Evolutionary conservation across 2,113 vertebrate species (phyloP), one percentile per base, ranked within the genome.

Genomic region (Crocuta crocuta): DNA sequence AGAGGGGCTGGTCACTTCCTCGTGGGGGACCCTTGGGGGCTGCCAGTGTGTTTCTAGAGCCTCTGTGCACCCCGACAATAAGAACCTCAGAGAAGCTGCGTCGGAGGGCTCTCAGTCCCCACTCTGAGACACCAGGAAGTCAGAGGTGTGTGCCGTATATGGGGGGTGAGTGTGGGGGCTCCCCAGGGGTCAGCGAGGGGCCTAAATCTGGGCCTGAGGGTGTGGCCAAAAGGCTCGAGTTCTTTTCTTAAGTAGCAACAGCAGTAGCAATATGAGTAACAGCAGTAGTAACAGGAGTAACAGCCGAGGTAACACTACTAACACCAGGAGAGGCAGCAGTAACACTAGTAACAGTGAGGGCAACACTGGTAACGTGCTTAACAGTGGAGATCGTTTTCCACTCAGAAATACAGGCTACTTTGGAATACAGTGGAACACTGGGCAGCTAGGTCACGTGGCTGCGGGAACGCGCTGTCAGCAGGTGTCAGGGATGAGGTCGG

Each of bases 1-100:
- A 5, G 8, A 28, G 6, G 0, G 45, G 17, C 5, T 10, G 7
- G 1, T 24, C 17, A 1, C 31, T 13, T 33, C 10, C 7, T 48
- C 21, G 78, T 55, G 63, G 50, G n/a, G 79, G 50, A 70, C 10
- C 28, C 58, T 50, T 9, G 39, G 24, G 43, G 23, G 15, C 35
- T 35, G 35, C 23, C 66, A 12, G 11, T 19, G 3, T 87, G 10
- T 94, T 43, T 78, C 43, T 21, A 53, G 33, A 65, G 16, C 11
- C 65, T 2, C 35, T 45, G 66, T 70, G 33, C 0, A 45, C 39
- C 28, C n/a, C 10, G 12, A 53, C 58, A 82, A 71, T n/a, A 76
- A 86, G 55, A 79, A 15, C 1, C 19, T 48, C 35, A 7, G 35
- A 55, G 39, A 79, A 63, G 23, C 17, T 26, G 39, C 31, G 31